Conservation (phyloP, 1,140 invertebrate species). For the Prorops nasuta region DNA sequence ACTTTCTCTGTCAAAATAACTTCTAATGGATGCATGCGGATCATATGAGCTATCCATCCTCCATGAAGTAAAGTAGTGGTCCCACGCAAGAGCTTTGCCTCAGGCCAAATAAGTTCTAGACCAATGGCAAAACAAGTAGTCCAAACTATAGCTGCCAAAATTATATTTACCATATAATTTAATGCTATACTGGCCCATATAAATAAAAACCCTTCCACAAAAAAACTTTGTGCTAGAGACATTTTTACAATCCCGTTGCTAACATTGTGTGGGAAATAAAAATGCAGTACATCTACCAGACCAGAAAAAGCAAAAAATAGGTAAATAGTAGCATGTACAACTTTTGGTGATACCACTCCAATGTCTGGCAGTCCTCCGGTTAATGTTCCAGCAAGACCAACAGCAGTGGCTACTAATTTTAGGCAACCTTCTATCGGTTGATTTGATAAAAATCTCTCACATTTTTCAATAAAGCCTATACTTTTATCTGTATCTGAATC, state of each 20-base stretch:
- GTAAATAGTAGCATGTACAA: conserved; percentile 51
- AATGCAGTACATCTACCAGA: conserved; percentile 48
- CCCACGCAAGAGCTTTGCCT: conserved; percentile 41
- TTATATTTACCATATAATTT: conserved; percentile 30
- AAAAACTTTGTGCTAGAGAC: conserved; percentile 47
- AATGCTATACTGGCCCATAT: conserved; percentile 28
- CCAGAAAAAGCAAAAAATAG: conserved; percentile 53
- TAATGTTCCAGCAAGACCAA: conserved; percentile 38
- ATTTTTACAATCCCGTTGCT: conserved; percentile 43
- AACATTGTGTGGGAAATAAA: conserved; percentile 46
- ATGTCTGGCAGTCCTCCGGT: conserved; percentile 29
- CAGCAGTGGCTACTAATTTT: conserved; percentile 39
- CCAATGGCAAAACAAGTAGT: conserved; percentile 35
- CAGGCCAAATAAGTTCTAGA: conserved; percentile 46
- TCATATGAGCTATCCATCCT: conserved; percentile 49
- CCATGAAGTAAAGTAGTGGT: conserved; percentile 46
- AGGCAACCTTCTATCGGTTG: conserved; percentile 42
- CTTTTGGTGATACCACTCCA: conserved; percentile 38
- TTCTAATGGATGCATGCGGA: conserved; percentile 28
- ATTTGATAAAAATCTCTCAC: conserved; percentile 24
- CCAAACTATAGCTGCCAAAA: conserved; percentile 43
- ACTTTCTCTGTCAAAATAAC: conserved; percentile 28
- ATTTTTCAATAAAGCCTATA: conserved; percentile 19
- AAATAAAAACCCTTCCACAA: conserved; percentile 49
- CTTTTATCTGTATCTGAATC: conserved; percentile 15